phyloP scores from a whole-genome alignment of 2,797 vertebrate species.

The Falco novaeseelandiae region DNA sequence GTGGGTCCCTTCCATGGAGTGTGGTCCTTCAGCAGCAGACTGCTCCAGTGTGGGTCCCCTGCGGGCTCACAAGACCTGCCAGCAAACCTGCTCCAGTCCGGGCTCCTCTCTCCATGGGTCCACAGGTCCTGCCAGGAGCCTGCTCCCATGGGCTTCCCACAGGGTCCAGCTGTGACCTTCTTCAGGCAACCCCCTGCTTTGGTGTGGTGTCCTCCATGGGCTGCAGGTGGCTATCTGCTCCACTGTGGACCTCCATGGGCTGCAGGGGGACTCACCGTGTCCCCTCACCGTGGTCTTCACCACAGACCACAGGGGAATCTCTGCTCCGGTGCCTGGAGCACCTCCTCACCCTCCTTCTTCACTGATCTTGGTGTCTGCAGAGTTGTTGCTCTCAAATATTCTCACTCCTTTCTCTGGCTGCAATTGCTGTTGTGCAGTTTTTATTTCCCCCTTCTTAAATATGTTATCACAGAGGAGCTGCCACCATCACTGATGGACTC shows the following conservation, averaged over 20 bases:
- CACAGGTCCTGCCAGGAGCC: background rate
- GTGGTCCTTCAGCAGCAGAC: background rate
- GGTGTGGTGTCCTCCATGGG: background rate
- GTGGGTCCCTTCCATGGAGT: background rate
- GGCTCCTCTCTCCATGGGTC: background rate
- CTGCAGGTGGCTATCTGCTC: background rate
- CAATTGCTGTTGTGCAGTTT: background rate
- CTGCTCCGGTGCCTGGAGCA: background rate
- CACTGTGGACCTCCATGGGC: fast-evolving
- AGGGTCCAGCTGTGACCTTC: background rate
- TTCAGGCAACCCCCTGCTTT: background rate
- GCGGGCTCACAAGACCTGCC: background rate
- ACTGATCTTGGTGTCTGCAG: background rate
- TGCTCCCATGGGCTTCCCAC: background rate
- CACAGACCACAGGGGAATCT: background rate
- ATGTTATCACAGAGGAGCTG: background rate
- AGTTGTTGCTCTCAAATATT: background rate
- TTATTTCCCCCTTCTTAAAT: background rate
- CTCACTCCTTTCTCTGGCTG: background rate
- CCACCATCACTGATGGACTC: background rate
- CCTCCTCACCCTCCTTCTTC: background rate
- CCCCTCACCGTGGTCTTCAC: background rate
- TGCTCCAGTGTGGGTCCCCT: background rate
- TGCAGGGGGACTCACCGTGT: too few relatives aligned
- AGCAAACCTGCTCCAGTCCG: background rate